Conservation (phyloP, 92 coral and sea anemone species). For the Umimayanthus kanabou region DNA sequence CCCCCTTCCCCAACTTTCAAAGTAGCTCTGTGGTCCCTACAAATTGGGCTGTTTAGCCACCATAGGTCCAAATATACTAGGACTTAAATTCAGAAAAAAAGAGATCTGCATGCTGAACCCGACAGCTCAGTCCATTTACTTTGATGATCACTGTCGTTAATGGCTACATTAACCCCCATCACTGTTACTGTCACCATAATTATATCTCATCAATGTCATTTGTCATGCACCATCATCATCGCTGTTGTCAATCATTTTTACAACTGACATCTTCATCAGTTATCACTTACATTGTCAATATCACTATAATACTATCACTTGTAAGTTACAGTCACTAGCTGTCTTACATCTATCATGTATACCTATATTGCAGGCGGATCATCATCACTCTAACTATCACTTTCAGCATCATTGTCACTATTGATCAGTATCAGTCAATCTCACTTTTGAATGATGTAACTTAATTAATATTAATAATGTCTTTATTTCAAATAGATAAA, state of each 20-base stretch:
- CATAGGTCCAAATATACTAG: too few relatives aligned
- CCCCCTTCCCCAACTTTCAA: too few relatives aligned
- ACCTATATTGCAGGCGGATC: not conserved
- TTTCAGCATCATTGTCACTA: not conserved
- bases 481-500: too few relatives aligned
- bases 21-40: too few relatives aligned
- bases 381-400: not conserved
- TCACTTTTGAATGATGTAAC: not conserved
- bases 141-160: too few relatives aligned
- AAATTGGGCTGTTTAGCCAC: too few relatives aligned
- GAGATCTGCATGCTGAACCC: too few relatives aligned
- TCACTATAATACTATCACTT: not conserved
- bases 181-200: not conserved
- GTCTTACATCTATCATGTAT: too few relatives aligned
- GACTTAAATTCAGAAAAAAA: too few relatives aligned
- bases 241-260: not conserved
- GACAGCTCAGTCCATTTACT: too few relatives aligned
- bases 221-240: not conserved
- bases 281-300: not conserved
- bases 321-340: not conserved
- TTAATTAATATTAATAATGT: too few relatives aligned
- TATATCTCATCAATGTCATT: not conserved
- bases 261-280: not conserved
- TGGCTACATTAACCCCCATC: not conserved
- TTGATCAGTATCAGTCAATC: not conserved